Base-by-base conservation (phyloP, 2,113 vertebrate species). In the Pao palembangensis region DNA sequence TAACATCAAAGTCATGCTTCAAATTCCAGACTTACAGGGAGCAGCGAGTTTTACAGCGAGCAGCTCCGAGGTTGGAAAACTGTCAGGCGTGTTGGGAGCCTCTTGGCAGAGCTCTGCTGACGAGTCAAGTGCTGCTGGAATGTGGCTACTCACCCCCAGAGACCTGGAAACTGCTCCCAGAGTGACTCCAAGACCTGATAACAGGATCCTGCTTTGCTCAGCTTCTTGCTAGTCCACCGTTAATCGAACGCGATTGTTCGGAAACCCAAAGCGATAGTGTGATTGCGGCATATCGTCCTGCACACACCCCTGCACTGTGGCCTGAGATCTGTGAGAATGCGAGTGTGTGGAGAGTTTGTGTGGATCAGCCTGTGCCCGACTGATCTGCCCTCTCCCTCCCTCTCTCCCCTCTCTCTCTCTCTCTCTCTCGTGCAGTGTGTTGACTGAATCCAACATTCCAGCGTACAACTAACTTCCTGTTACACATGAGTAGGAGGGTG, bases 381-480 rank as follows among this genome's bases (percentile, higher is more conserved):
- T 76, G 80, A 76, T 74, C 82, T 69, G 73, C 75, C 83, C 78
- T 66, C 13, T 81, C 57, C 23, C 68, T 28, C 20, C 51, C 41
- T 13, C 59, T 19, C 71, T 23, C 68, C 25, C 5, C 25, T n/a
- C 71, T 20, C 71, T 18, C 60, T 31, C 57, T 20, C 58, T 28
- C 58, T 38, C 51, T 56, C 53, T 23, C 68, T 58, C 69, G 67
- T 67, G 69, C 77, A 69, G 71, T 56, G 66, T 12, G 23, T 15
- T 53, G 75, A 87, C 80, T 65, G 48, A 58, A 85, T 79, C 64
- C 83, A 79, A 84, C 77, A 76, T 89, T 92, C 91, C 89, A 88
- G 25, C 54, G 50, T 69, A 77, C 2, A 31, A 71, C 75, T 88
- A 63, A 87, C 82, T 91, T 91, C 82, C 90, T 88, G 86, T 86